A percentile compares a stretch with the other conserved stretches of the same genome.
Conservation (phyloP, 1,140 invertebrate species). For the Hyles vespertilio region DNA sequence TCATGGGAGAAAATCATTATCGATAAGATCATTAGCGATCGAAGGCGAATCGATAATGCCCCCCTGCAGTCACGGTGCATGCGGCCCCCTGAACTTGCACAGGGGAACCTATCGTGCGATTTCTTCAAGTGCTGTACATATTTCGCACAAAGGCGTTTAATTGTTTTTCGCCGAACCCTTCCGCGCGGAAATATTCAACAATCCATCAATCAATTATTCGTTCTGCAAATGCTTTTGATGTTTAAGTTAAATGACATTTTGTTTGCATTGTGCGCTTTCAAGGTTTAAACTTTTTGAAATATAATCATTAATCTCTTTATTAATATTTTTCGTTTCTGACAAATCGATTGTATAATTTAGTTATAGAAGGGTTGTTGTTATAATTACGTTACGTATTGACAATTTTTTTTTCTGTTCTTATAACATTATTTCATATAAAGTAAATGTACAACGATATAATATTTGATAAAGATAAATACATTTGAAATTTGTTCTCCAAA, state of each 20-base stretch:
- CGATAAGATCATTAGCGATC: conserved; percentile 67
- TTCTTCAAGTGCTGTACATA: conserved; percentile 29
- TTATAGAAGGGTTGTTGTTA: too few relatives aligned
- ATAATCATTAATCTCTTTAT: conserved; percentile 39
- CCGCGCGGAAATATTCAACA: conserved; percentile 38
- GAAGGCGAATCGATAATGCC: conserved; percentile 36
- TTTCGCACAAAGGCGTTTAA: conserved; percentile 54
- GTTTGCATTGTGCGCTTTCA: conserved; percentile 22
- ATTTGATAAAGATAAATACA: too few relatives aligned
- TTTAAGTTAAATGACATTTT: conserved; percentile 28
- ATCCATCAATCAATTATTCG: conserved; percentile 62
- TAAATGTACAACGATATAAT: too few relatives aligned
- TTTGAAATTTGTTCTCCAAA: too few relatives aligned
- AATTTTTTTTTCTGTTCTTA: neutral
- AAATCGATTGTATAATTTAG: too few relatives aligned
- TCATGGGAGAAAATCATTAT: conserved; percentile 29
- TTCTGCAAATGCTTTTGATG: conserved; percentile 40
- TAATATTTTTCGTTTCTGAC: neutral
- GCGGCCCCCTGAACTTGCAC: conserved; percentile 37
- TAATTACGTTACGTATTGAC: too few relatives aligned
- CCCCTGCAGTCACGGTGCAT: conserved; percentile 36
- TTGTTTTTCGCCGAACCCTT: conserved; percentile 49
- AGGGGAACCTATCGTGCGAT: conserved; percentile 25
- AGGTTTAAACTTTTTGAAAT: conserved; percentile 13
- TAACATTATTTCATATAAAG: neutral